These are phyloP conservation scores for Odontophorus gujanensis DNA, from an alignment of 2,113 vertebrate species.

Conservation along the genomic window DNA sequence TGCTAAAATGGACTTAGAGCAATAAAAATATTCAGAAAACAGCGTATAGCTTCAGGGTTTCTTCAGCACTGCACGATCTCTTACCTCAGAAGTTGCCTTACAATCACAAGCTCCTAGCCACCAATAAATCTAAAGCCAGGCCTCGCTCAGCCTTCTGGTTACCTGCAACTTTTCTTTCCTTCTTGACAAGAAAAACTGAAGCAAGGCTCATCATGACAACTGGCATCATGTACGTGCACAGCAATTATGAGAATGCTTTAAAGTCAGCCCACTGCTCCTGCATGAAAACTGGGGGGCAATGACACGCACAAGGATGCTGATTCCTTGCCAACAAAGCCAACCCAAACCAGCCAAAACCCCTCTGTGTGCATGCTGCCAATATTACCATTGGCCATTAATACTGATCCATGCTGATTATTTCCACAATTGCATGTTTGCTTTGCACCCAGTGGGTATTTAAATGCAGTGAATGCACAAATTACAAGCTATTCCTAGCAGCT, in stretches of 20 bases:
- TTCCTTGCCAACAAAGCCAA: not conserved
- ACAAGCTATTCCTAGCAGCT: not conserved
- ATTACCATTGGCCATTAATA: not conserved
- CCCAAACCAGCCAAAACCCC: not conserved
- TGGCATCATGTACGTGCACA: too few relatives aligned
- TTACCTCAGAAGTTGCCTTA: not conserved
- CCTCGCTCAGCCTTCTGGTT: too few relatives aligned
- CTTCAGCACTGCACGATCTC: not conserved
- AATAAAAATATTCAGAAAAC: not conserved
- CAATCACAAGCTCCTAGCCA: not conserved
- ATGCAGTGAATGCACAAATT: not conserved
- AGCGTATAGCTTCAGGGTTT: not conserved
- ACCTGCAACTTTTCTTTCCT: not conserved
- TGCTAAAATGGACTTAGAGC: not conserved
- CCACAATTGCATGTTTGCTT: not conserved
- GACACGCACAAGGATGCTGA: not conserved
- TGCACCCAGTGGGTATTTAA: not conserved
- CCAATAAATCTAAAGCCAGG: not conserved
- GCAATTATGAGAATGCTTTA: fast-evolving
- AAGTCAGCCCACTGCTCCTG: not conserved
- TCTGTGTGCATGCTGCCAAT: not conserved
- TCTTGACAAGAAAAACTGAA: not conserved
- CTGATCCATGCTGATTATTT: not conserved
- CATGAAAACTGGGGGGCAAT: not conserved
- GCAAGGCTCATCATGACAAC: not conserved